These are phyloP conservation scores for Pseudomyrmex flavicornis DNA, from an alignment of 1,140 invertebrate species.

Conservation along the genomic window DNA sequence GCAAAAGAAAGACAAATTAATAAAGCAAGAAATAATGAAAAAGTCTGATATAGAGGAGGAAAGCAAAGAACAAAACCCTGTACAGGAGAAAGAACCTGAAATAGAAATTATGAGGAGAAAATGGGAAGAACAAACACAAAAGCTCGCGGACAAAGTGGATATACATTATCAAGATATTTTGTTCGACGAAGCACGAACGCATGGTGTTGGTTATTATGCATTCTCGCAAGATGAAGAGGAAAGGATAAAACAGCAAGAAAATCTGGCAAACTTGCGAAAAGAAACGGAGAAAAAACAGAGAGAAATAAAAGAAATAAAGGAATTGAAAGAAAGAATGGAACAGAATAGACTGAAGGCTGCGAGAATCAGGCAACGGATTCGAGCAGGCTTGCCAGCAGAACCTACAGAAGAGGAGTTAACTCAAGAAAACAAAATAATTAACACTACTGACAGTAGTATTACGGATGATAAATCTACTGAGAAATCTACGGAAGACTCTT, in stretches of 20 bases:
- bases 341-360: slow-evolving; percentile 92
- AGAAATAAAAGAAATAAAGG: slow-evolving; percentile 87
- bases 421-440: slow-evolving; percentile 78
- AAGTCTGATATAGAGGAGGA: slow-evolving; percentile 37
- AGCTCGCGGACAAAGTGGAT: slow-evolving; percentile 87
- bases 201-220: slow-evolving; percentile 95
- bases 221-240: slow-evolving; percentile 94
- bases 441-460: slow-evolving; percentile 75
- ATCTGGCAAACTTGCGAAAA: slow-evolving; percentile 89
- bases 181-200: slow-evolving; percentile 94
- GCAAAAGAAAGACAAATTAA: slow-evolving; percentile 88
- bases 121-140: slow-evolving; percentile 88
- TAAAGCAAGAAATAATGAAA: slow-evolving; percentile 80
- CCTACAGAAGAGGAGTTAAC: slow-evolving; percentile 82
- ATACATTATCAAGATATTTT: slow-evolving; percentile 96
- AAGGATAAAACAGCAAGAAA: slow-evolving; percentile 91
- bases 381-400: slow-evolving; percentile 90
- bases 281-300: slow-evolving; percentile 90
- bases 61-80: slow-evolving; percentile 21
- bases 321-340: slow-evolving; percentile 89
- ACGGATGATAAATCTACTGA: slow-evolving; percentile 60
- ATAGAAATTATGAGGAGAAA: slow-evolving; percentile 85
- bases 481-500: slow-evolving; percentile 67
- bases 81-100: slow-evolving; percentile 76
- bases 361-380: slow-evolving; percentile 90